phyloP scores from a whole-genome alignment of 2,888 invertebrate species.

The Cantharis flavilabris region DNA sequence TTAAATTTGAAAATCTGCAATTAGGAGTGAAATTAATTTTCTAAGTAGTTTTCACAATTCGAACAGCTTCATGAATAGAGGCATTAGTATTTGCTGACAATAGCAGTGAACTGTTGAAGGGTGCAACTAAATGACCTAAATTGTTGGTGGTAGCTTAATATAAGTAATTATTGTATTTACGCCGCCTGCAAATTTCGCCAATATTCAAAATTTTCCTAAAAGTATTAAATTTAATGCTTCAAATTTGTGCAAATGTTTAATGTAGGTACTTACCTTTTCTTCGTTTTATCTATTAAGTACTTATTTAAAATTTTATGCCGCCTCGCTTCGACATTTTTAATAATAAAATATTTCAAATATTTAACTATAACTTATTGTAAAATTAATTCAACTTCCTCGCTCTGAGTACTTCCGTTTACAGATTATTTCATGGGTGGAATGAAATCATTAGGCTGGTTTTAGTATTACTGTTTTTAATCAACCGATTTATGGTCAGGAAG shows the following conservation, averaged over 20 bases:
- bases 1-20: slow-evolving; percentile 18
- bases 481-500: background rate
- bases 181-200: slow-evolving; percentile 7
- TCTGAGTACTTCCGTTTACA: too few relatives aligned
- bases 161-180: slow-evolving; percentile 12
- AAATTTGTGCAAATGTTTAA: background rate
- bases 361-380: too few relatives aligned
- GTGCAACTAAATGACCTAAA: slow-evolving; percentile 35
- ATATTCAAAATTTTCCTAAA: background rate
- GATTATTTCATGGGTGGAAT: background rate
- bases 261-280: background rate
- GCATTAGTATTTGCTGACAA: slow-evolving; percentile 34
- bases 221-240: background rate
- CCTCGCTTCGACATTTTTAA: background rate
- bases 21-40: slow-evolving; percentile 25
- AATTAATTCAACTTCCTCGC: too few relatives aligned
- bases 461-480: background rate
- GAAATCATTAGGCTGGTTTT: background rate
- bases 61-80: slow-evolving; percentile 29
- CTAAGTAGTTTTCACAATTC: slow-evolving; percentile 26
- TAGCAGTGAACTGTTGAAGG: slow-evolving; percentile 30
- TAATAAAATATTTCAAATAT: background rate
- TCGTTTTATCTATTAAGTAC: background rate
- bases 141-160: slow-evolving; percentile 24
- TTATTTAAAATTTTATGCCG: background rate